Conservation (phyloP, 2,797 vertebrate species). For the Parambassis ranga region DNA sequence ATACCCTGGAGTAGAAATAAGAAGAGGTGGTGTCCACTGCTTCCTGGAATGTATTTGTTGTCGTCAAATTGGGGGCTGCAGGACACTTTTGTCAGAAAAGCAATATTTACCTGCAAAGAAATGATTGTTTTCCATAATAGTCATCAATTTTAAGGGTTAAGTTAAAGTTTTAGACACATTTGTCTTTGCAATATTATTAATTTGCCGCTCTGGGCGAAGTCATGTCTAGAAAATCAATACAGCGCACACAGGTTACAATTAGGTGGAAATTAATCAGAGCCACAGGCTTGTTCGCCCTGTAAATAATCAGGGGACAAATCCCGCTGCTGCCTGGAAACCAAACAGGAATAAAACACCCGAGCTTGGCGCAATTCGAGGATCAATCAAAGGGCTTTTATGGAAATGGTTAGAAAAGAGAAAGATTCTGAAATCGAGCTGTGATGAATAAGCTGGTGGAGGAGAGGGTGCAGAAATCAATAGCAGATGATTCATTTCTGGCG, state of each 20-base stretch:
- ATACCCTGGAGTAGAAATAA: slow-evolving; percentile 82
- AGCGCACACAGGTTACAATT: slow-evolving; percentile 70
- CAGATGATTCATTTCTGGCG: slow-evolving; percentile 70
- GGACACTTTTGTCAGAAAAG: slow-evolving; percentile 59
- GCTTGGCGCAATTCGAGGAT: slow-evolving; percentile 47
- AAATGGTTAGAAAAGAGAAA: slow-evolving; percentile 61
- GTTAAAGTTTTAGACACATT: slow-evolving; percentile 69
- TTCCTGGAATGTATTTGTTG: slow-evolving; percentile 52
- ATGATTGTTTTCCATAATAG: slow-evolving; percentile 59
- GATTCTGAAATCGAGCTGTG: slow-evolving; percentile 59
- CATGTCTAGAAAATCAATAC: slow-evolving; percentile 67
- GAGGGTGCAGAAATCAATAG: slow-evolving; percentile 67
- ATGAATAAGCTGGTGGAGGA: slow-evolving; percentile 52
- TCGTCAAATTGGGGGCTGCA: slow-evolving; percentile 43
- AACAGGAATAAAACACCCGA: slow-evolving; percentile 38
- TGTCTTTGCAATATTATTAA: slow-evolving; percentile 69
- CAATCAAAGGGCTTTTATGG: slow-evolving; percentile 73
- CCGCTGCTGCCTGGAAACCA: slow-evolving; percentile 37
- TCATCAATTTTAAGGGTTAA: slow-evolving; percentile 57
- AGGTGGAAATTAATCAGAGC: slow-evolving; percentile 73
- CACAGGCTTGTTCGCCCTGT: slow-evolving; percentile 49
- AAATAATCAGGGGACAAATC: slow-evolving; percentile 67
- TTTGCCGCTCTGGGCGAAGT: slow-evolving; percentile 62
- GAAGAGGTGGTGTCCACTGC: slow-evolving; percentile 30
- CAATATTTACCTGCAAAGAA: slow-evolving; percentile 65